A percentile compares a stretch with the other conserved stretches of the same genome.
Evolutionary conservation across 2,888 invertebrate species (phyloP).

Genomic region (Allygus modestus): DNA sequence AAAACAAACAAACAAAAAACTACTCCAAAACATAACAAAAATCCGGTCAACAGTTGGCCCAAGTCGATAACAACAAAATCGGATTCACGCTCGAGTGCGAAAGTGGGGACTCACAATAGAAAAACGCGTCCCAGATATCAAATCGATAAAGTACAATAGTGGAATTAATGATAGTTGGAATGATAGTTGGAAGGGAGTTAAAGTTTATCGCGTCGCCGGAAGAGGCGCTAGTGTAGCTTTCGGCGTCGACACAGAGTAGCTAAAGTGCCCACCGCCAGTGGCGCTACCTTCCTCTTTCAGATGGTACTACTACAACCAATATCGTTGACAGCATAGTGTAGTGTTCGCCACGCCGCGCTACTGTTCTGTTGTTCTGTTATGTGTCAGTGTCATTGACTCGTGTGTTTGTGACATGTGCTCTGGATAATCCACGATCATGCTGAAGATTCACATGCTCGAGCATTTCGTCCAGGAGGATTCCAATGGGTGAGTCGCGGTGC

Average conservation of each 20-base stretch:
- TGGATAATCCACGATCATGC: constrained; percentile 53
- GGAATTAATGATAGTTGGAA: background rate
- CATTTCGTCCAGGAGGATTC: constrained; percentile 63
- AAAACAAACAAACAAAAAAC: no score
- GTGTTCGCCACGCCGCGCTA: background rate
- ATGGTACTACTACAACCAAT: background rate
- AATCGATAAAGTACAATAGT: constrained; percentile 23
- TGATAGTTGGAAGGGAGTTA: background rate
- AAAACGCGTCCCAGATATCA: background rate
- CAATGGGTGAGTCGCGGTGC: constrained; percentile 49
- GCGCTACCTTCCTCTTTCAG: background rate
- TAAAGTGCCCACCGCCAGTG: background rate
- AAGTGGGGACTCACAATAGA: background rate
- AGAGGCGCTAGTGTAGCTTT: constrained; percentile 7
- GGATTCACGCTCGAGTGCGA: constrained; percentile 1
- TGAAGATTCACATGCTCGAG: constrained; percentile 64
- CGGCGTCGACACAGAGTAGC: background rate
- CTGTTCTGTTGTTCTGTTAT: background rate
- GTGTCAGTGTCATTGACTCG: constrained; percentile 9
- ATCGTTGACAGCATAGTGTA: background rate
- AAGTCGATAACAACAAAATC: background rate
- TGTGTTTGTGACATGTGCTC: constrained; percentile 44
- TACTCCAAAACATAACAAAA: no score
- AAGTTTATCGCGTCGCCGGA: background rate
- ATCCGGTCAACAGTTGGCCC: background rate